Evolutionary conservation across 2,113 vertebrate species (phyloP).

Genomic region (Oxyura jamaicensis): DNA sequence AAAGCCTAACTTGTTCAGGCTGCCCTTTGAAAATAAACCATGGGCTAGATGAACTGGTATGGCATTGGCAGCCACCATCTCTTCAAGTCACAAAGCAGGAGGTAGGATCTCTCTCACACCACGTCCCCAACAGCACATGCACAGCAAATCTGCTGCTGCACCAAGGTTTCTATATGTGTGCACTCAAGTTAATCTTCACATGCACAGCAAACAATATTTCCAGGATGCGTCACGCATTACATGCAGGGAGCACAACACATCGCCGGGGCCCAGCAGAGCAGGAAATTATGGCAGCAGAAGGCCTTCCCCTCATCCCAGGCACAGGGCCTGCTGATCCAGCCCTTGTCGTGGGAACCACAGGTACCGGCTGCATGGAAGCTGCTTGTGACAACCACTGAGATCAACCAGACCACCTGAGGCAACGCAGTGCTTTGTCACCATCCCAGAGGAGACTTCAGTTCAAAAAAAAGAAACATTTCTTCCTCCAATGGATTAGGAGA

Average conservation of each 20-base stretch:
- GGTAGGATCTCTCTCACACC: neutral
- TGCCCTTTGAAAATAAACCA: neutral
- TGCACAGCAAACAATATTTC: rapidly evolving
- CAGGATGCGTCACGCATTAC: rapidly evolving
- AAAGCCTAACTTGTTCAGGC: neutral
- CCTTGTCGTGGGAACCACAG: too few relatives aligned
- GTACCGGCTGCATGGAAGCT: neutral
- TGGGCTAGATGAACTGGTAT: neutral
- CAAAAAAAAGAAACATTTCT: neutral
- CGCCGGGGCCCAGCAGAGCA: neutral
- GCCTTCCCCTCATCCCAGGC: too few relatives aligned
- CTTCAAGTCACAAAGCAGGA: neutral
- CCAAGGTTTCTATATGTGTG: rapidly evolving
- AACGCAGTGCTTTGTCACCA: neutral
- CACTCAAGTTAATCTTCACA: rapidly evolving
- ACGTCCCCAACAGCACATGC: rapidly evolving
- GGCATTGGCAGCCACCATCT: neutral
- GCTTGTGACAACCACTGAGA: neutral
- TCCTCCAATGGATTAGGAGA: neutral
- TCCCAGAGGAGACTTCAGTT: neutral
- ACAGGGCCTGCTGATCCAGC: too few relatives aligned
- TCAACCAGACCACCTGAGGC: neutral
- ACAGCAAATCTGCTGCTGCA: neutral
- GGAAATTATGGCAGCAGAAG: rapidly evolving
- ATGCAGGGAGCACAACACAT: rapidly evolving